Base-by-base conservation (phyloP, 2,113 vertebrate genomes). In the Neogobius melanostomus region DNA sequence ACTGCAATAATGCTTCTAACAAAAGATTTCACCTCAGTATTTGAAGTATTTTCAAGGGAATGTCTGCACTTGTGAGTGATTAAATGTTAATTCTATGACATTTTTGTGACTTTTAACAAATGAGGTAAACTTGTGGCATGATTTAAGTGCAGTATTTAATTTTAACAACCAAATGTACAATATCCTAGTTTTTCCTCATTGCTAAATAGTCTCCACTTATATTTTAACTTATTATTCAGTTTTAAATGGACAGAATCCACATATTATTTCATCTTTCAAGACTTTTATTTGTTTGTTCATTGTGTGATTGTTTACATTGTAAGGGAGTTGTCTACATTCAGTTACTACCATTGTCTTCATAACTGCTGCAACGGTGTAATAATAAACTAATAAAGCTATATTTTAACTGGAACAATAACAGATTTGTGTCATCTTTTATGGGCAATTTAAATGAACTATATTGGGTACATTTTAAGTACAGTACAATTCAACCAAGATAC, bases 381-480 rank as follows among this genome's bases (percentile, higher is more conserved):
- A 86, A 85, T 78, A 77, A 76, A 81, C 85, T 87, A 90, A 88
- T 86, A 89, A 87, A 90, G 86, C 59, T 90, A 85, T 92, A 91
- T 91, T 91, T 91, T 91, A 88, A 86, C 85, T 59, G 48, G 64
- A 54, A 51, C 66, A 59, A 47, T 42, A 14, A 15, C 44, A 64
- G 53, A 6, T 51, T 17, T 53, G 7, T 43, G 57, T 60, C 12
- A 6, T 6, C 14, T 15, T 14, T 51, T 36, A 36, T 36, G 28
- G 28, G 28, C 28, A 36, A 36, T 36, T 36, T 36, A 36, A 36
- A 36, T 36, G 28, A 36, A 36, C 28, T 36, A 36, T 36, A 36
- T 21, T 21, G 21, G 21, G 21, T 21, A 21, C 21, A 21, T 21
- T 21, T 21, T 21, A 21, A 21, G 21, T 21, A 21, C 21, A 21